Base-by-base conservation (phyloP, 2,888 invertebrate species). In the Epistrophella euchroma region DNA sequence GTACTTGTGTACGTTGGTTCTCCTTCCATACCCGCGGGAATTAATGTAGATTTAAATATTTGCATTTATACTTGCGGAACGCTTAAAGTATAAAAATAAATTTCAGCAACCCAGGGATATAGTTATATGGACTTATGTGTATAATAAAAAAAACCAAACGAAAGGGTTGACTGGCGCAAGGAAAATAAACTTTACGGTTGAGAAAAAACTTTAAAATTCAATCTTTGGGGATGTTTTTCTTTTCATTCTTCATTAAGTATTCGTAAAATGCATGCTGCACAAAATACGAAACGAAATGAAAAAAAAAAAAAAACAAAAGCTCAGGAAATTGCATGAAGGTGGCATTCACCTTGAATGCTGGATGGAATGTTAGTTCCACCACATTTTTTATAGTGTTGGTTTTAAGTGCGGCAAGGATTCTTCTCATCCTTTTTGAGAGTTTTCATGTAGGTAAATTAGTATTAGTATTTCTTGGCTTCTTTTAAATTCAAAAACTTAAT, bases 21-120 rank as follows among this genome's bases (percentile, higher is more conserved):
- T 15, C 47, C 19, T 11, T 11, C 11, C 19, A 35, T 28, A 47
- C 86, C 75, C 78, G 32, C 68, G 83, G 83, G 87, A 87, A 78
- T 87, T 87, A 87, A 87, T 87, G 87, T 87, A 83, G 87, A 87
- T 87, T 87, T 87, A 87, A 87, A 75, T 66, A 78, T 82, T 86
- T 86, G 82, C 87, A 87, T 87, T 82, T 87, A 75, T 83, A 74
- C 77, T 17, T 66, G 66, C 43, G 81, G 60, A 76, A 55, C 47
- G 76, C 82, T 86, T 86, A 68, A 75, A 72, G 86, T 70, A 81
- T 86, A 86, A 86, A 86, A 86, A 86, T 77, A 81, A 86, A 78
- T 74, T 70, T 45, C 56, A n/a, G n/a, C 32, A 32, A 9, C 17
- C 17, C 28, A 64, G 28, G 13, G 25, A 28, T 62, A 62, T 45